phyloP scores from a whole-genome alignment of 2,888 invertebrate species.

The Melieria crassipennis region DNA sequence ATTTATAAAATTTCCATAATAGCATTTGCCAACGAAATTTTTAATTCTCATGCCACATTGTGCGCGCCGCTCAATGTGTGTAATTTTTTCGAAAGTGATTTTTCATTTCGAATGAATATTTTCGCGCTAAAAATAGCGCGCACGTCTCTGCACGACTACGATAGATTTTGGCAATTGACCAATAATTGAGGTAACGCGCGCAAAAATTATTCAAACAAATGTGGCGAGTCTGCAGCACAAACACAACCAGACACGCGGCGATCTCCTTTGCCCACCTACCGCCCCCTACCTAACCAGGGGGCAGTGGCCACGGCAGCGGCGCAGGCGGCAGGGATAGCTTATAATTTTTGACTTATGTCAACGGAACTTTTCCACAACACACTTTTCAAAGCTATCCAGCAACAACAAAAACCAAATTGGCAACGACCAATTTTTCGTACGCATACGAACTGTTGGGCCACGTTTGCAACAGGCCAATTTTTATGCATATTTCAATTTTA shows the following conservation, averaged over 20 bases:
- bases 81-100: not conserved
- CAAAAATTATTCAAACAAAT: constrained; percentile 30
- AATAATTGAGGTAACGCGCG: constrained; percentile 50
- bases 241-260: not conserved
- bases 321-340: not conserved
- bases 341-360: not conserved
- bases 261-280: not conserved
- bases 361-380: not conserved
- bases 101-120: constrained; percentile 26
- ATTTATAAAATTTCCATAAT: too few relatives aligned
- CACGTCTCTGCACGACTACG: constrained; percentile 32
- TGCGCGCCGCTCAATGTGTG: too few relatives aligned
- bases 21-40: too few relatives aligned
- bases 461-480: too few relatives aligned
- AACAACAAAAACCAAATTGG: too few relatives aligned
- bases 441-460: too few relatives aligned
- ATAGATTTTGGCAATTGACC: constrained; percentile 48
- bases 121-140: constrained; percentile 27
- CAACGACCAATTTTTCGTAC: too few relatives aligned
- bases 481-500: too few relatives aligned
- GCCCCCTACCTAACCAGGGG: not conserved
- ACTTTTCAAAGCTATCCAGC: too few relatives aligned
- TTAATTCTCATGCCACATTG: too few relatives aligned
- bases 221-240: too few relatives aligned
- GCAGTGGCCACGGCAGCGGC: too few relatives aligned